Evolutionary conservation across 2,888 invertebrate genomes (phyloP), one percentile per base, ranked within the genome.

Genomic region (Acronicta psi): DNA sequence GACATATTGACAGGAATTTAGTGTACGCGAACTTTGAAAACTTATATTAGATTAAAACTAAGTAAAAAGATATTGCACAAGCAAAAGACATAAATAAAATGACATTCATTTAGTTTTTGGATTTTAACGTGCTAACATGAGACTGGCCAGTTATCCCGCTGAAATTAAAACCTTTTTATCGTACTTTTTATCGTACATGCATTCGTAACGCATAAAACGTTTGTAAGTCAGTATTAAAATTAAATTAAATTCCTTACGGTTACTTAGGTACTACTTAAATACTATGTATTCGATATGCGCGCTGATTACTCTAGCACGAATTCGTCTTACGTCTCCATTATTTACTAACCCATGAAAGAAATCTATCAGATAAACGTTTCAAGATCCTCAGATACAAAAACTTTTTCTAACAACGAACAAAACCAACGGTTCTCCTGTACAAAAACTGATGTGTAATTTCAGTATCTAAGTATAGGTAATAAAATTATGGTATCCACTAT

Each of bases 1-100:
- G 55, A 29, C 65, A 65, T 65, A 40, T 77, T 23, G 9, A 81
- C 82, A 2, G 20, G 50, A 84, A 86, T 86, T 87, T 87, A 46
- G 61, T 61, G 31, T 44, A 60, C 67, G 50, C 44, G 29, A 50
- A 56, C 47, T 52, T 36, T 59, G 49, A 36, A 69, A 59, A 60
- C 49, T 51, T 70, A 59, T 56, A 67, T 64, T 60, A 57, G 56
- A 59, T 41, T 49, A 57, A 58, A 45, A 10, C 49, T 51, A 59
- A 57, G 6, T 45, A 38, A 46, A 58, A 37, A 14, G 17, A 16
- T 38, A 17, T 16, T 25, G 46, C 52, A 37, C 18, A 45, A 10
- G 34, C 40, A 54, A 59, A 59, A 45, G 20, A 25, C 16, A 8
- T 16, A 43, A 40, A 31, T 36, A 13, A 29, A 46, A 14, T 62